Evolutionary conservation across 2,888 invertebrate genomes (phyloP).

Genomic region (Dolichopus griseipennis): DNA sequence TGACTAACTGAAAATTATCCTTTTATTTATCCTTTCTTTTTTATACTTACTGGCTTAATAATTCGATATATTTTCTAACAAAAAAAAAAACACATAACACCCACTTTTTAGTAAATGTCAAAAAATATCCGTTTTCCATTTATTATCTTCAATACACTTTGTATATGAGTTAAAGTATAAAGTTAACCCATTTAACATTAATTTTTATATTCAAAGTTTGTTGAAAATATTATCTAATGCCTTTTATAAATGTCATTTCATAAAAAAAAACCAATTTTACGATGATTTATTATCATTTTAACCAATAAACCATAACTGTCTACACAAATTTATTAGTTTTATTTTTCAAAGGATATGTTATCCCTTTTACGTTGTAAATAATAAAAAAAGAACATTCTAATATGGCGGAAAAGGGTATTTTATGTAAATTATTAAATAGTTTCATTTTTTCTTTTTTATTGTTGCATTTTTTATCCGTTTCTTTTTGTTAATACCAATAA

Average conservation of each 20-base stretch:
- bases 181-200: neutral
- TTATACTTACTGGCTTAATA: too few species aligned
- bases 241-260: neutral
- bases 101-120: neutral
- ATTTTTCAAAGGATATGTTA: neutral
- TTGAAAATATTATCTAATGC: neutral
- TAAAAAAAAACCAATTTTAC: neutral
- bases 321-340: neutral
- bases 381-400: neutral
- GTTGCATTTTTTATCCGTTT: neutral
- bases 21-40: too few species aligned
- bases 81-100: too few species aligned
- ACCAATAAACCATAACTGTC: neutral
- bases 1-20: too few species aligned
- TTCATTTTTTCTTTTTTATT: neutral
- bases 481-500: neutral
- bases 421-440: neutral
- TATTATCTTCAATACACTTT: neutral
- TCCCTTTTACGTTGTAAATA: neutral
- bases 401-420: constrained; percentile 6
- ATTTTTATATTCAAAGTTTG: neutral
- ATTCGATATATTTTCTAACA: too few species aligned
- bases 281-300: neutral
- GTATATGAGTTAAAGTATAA: neutral
- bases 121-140: neutral